Evolutionary conservation across 1,140 invertebrate species (phyloP).

Genomic region (Acromyrmex heyeri): DNA sequence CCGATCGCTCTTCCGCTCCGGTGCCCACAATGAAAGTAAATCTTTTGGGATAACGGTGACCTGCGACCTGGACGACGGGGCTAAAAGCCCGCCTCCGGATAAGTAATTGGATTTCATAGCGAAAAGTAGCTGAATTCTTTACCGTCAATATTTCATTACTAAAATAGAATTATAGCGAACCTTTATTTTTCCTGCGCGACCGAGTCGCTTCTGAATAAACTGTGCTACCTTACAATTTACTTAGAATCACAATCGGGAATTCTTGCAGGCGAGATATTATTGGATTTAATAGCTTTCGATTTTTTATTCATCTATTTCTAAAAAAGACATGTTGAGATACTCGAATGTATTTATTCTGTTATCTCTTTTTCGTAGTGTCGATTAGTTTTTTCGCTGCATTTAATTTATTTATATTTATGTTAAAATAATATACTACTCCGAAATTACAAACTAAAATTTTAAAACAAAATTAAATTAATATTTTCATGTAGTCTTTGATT

Average conservation of each 20-base stretch:
- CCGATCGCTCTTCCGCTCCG: slow-evolving; percentile 44
- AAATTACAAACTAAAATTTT: no score
- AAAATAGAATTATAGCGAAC: slow-evolving; percentile 49
- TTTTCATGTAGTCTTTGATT: no score
- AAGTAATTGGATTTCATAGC: slow-evolving; percentile 57
- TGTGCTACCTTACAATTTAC: not conserved
- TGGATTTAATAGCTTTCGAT: not conserved
- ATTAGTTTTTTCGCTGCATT: no score
- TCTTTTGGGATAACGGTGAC: slow-evolving; percentile 58
- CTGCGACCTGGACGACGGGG: slow-evolving; percentile 35
- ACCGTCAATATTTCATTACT: slow-evolving; percentile 56
- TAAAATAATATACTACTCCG: no score
- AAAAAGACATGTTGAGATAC: no score
- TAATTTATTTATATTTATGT: no score
- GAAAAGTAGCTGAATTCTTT: slow-evolving; percentile 55
- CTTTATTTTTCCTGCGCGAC: slow-evolving; percentile 6
- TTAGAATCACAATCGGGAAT: not conserved
- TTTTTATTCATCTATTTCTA: not conserved
- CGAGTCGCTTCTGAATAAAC: slow-evolving; percentile 6
- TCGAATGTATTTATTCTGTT: no score
- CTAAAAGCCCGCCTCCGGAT: slow-evolving; percentile 27
- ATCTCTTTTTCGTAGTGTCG: no score
- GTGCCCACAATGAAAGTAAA: slow-evolving; percentile 53
- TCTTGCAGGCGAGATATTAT: not conserved
- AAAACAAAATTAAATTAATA: no score